Base-by-base conservation (phyloP, 35 echinoderm and acorn worm genomes). In the Apostichopus japonicus region DNA sequence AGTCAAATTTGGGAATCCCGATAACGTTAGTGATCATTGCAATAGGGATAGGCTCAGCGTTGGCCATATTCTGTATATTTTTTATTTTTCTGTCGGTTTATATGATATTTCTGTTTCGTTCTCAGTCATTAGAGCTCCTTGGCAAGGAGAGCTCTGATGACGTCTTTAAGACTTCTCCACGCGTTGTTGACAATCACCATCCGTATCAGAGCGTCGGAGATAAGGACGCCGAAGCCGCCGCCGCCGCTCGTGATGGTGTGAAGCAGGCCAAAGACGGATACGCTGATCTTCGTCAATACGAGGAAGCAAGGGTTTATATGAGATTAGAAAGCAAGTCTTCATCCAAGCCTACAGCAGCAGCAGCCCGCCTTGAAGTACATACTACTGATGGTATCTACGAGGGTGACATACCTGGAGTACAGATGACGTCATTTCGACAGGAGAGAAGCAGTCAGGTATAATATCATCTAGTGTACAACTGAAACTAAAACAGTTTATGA, bases 141-240 rank as follows among this genome's bases (percentile, higher is more conserved):
- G 56, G 56, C 0, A 9, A 1, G 86, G 56, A 71, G 16, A 56
- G 51, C 63, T 17, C 56, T 27, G 63, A 87, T 71, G 56, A 87
- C 10, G 86, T 87, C 7, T 87, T 87, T 63, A n/a, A 87, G 2
- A 8, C 86, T 8, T 17, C 15, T 17, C 86, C 86, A 19, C 19
- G 86, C 8, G 6, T 13, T 4, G 21, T 87, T 57, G 86, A 87
- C 23, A 23, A 24, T 21, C 22, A 23, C 56, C 86, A 58, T 22
- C 86, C 86, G 19, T 87, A 87, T 51, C 86, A 87, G 86, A 87
- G 86, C 56, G 53, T 87, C n/a, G 33, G 33, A 44, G 33, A 44
- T 44, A 44, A 44, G 33, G 33, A 44, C 33, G 22, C 6, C 8
- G 86, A 23, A 0, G 24, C 14, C 10, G 54, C 13, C 10, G 54